Evolutionary conservation across 2,113 vertebrate species (phyloP).

Genomic region (Nematolebias whitei): DNA sequence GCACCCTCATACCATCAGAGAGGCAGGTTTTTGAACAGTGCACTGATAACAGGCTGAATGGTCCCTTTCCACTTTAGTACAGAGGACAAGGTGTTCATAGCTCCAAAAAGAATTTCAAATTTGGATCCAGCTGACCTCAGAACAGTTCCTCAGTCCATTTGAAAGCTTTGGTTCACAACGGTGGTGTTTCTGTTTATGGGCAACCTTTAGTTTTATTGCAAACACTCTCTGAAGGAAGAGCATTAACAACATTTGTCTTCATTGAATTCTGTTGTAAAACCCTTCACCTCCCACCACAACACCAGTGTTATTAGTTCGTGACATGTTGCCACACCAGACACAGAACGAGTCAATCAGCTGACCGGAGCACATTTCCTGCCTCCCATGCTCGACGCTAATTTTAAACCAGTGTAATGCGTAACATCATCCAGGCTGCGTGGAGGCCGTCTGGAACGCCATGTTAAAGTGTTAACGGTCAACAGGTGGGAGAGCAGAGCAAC

Average conservation of each 20-base stretch:
- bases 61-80: no score
- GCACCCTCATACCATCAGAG: no score
- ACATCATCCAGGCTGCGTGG: not conserved
- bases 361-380: not conserved
- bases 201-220: no score
- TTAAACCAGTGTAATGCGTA: conserved; percentile 11
- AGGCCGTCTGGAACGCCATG: conserved; percentile 1
- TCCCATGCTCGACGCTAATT: conserved; percentile 7
- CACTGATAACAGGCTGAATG: no score
- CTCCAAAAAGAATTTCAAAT: no score
- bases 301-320: not conserved
- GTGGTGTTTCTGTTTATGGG: no score
- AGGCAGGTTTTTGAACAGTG: no score
- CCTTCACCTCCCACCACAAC: not conserved
- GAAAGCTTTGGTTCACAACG: no score
- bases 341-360: conserved; percentile 4
- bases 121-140: no score
- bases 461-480: conserved; percentile 25
- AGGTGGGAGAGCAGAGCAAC: not conserved
- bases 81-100: no score
- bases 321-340: not conserved
- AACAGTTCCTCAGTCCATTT: no score
- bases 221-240: not conserved
- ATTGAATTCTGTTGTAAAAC: not conserved
- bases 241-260: not conserved